phyloP scores from a whole-genome alignment of 2,113 vertebrate species.

The Pheucticus melanocephalus region DNA sequence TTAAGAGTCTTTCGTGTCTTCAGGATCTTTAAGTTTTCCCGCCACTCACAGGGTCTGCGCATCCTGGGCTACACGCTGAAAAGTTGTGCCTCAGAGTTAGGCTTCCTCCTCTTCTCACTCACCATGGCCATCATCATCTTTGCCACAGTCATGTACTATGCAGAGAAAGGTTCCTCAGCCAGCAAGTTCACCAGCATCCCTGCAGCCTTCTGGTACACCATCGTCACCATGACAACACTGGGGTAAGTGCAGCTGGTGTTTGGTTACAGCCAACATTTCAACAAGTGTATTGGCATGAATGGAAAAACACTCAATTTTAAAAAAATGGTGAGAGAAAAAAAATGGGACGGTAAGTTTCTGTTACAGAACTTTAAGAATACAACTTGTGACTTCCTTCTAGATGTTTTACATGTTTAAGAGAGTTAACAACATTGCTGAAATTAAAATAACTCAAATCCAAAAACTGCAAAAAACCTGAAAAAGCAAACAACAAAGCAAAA shows the following conservation, averaged over 20 bases:
- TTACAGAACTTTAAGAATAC: background rate
- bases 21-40: conserved; percentile 98
- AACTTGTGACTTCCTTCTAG: background rate
- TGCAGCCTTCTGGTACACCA: conserved; percentile 98
- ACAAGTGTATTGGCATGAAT: background rate
- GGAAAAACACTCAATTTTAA: background rate
- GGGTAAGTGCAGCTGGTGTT: conserved; percentile 83
- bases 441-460: background rate
- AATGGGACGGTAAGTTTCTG: background rate
- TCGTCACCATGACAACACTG: conserved; percentile 98
- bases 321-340: background rate
- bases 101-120: conserved; percentile 97
- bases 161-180: conserved; percentile 91
- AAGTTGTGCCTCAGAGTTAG: conserved; percentile 96
- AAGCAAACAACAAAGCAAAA: background rate
- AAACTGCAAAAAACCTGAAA: background rate
- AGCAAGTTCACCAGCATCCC: conserved; percentile 99
- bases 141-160: conserved; percentile 98
- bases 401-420: background rate
- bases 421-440: background rate
- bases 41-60: conserved; percentile 94
- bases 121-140: conserved; percentile 99
- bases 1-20: conserved; percentile 95
- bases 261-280: conserved; percentile 31
- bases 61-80: conserved; percentile 96